Evolutionary conservation across 1,140 invertebrate species (phyloP).

Genomic region (Aphelenchoides fujianensis): DNA sequence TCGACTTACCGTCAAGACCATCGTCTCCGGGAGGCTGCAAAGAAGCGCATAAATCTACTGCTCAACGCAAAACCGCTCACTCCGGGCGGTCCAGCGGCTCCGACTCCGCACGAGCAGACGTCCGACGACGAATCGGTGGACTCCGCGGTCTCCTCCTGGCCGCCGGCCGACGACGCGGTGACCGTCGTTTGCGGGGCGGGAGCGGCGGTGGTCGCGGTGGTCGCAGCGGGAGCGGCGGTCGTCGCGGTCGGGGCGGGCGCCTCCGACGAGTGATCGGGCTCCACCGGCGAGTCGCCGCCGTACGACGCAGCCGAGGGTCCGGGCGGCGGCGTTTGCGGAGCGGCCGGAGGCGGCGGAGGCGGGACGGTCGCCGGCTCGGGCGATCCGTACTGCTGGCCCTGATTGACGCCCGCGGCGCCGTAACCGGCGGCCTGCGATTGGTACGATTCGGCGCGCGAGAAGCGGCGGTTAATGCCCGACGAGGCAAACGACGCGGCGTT

Average conservation of each 20-base stretch:
- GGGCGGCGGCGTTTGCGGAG: not conserved
- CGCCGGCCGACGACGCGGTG: too few relatives aligned
- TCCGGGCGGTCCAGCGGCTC: constrained; percentile 7
- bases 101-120: constrained; percentile 12
- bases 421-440: not conserved
- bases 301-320: not conserved
- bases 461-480: constrained; percentile 11
- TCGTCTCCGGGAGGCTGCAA: not conserved
- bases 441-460: not conserved
- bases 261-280: not conserved
- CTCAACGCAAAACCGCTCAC: not conserved
- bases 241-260: not conserved
- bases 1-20: not conserved
- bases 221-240: not conserved
- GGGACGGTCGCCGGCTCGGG: constrained; percentile 3
- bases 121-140: not conserved
- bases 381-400: not conserved
- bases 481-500: constrained; percentile 5
- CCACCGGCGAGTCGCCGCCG: not conserved
- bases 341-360: not conserved
- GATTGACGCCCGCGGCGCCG: constrained; percentile 6
- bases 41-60: not conserved
- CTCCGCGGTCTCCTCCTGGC: too few relatives aligned
- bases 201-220: not conserved
- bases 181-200: too few relatives aligned